Conservation (phyloP, 2,797 vertebrate genomes). For the Acanthornis magna region DNA sequence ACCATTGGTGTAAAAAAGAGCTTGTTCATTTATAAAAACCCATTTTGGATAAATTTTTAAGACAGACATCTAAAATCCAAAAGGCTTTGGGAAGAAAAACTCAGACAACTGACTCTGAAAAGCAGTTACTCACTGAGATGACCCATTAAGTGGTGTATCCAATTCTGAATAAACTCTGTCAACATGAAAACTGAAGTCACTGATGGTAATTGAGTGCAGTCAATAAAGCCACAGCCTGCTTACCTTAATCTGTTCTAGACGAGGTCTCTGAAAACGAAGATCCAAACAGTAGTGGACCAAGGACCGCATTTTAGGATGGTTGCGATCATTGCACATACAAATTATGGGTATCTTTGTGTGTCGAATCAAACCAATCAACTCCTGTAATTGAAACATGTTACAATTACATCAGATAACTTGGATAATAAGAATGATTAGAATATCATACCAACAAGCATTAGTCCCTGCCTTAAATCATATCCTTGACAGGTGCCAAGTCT, state of each 20-base stretch:
- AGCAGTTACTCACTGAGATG: not conserved
- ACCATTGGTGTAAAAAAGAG: not conserved
- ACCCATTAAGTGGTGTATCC: not conserved
- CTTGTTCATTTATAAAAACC: not conserved
- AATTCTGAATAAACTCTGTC: not conserved
- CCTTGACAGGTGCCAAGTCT: not conserved
- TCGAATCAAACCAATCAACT: conserved; percentile 90
- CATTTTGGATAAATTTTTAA: not conserved
- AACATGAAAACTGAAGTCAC: not conserved
- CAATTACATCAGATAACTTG: not conserved
- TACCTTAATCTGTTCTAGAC: conserved; percentile 97
- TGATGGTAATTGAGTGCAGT: not conserved
- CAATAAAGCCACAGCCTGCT: not conserved
- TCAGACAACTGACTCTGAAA: not conserved
- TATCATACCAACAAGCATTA: not conserved
- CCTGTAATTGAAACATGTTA: conserved; percentile 73
- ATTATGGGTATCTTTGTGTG: conserved; percentile 94
- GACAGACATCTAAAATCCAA: not conserved
- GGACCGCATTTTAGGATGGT: conserved; percentile 94
- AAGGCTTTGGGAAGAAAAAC: not conserved
- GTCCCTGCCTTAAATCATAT: not conserved
- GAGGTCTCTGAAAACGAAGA: conserved; percentile 93
- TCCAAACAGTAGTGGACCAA: conserved; percentile 94
- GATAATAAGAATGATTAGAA: not conserved
- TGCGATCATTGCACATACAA: conserved; percentile 99